A percentile compares a stretch with the other conserved stretches of the same genome.
Conservation (phyloP, 2,113 vertebrate species). For the Lipophrys pholis region DNA sequence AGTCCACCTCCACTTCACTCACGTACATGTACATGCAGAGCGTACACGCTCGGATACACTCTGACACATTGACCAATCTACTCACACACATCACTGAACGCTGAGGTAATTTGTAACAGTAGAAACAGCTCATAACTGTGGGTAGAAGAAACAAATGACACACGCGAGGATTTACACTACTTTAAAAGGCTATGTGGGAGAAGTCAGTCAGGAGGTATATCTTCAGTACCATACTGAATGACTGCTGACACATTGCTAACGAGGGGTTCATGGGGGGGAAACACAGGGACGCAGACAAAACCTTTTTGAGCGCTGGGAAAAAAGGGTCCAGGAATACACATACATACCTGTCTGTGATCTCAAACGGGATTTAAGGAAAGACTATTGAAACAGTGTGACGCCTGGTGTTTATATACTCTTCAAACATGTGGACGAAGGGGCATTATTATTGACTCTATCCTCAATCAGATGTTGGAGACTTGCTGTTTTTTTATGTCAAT, state of each 20-base stretch:
- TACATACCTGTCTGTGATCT: slow-evolving; percentile 5
- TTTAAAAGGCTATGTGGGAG: slow-evolving; percentile 72
- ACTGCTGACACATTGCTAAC: slow-evolving; percentile 33
- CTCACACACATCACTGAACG: slow-evolving; percentile 74
- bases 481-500: slow-evolving; percentile 5
- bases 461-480: slow-evolving; percentile 3
- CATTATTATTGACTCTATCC: slow-evolving; percentile 4
- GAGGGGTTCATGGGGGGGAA: slow-evolving; percentile 2
- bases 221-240: slow-evolving; percentile 41
- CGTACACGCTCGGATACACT: slow-evolving; percentile 57
- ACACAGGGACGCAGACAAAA: slow-evolving; percentile 14
- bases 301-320: neutral
- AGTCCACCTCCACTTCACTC: slow-evolving; percentile 59
- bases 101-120: slow-evolving; percentile 78
- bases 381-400: neutral
- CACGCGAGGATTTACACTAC: slow-evolving; percentile 63
- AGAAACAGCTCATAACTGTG: slow-evolving; percentile 67
- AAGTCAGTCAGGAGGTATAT: slow-evolving; percentile 52
- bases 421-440: slow-evolving; percentile 13
- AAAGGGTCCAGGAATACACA: slow-evolving; percentile 8
- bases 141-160: slow-evolving; percentile 77
- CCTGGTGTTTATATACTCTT: slow-evolving; percentile 13
- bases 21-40: slow-evolving; percentile 20
- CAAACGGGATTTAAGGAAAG: slow-evolving; percentile 19
- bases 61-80: slow-evolving; percentile 49